Evolutionary conservation across 2,797 vertebrate species (phyloP).

Genomic region (Pseudochromis fuscus): DNA sequence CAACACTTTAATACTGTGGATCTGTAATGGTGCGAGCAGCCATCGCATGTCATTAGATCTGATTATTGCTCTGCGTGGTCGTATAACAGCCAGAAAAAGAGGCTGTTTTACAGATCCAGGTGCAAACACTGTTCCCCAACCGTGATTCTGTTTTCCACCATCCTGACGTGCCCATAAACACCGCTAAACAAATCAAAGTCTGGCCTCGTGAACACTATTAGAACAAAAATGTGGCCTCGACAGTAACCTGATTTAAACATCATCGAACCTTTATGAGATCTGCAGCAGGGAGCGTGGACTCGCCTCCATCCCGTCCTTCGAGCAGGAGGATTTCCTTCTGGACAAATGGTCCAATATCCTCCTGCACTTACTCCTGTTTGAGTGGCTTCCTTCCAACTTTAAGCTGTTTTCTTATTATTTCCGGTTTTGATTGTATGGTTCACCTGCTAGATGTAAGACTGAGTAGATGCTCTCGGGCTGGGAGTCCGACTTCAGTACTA

Average conservation of each 20-base stretch:
- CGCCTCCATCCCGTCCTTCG: conserved; percentile 4
- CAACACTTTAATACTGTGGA: conserved; percentile 50
- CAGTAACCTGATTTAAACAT: conserved; percentile 42
- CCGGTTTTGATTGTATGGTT: conserved; percentile 19
- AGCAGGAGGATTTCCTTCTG: conserved; percentile 16
- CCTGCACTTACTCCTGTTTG: conserved; percentile 16
- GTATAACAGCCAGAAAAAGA: conserved; percentile 45
- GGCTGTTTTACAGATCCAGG: conserved; percentile 45
- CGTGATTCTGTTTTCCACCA: conserved; percentile 31
- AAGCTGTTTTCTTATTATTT: conserved; percentile 22
- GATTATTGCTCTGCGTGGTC: conserved; percentile 59
- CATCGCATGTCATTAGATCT: conserved; percentile 54
- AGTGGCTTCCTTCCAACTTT: conserved; percentile 13
- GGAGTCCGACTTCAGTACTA: conserved; percentile 1
- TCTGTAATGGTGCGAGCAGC: conserved; percentile 55
- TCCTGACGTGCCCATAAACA: conserved; percentile 46
- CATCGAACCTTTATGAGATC: conserved; percentile 37
- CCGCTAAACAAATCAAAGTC: conserved; percentile 43
- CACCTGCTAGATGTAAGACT: conserved; percentile 1
- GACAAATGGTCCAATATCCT: conserved; percentile 25
- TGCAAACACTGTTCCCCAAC: conserved; percentile 30
- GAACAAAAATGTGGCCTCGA: conserved; percentile 20
- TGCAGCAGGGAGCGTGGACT: background rate
- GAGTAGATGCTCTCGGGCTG: too few relatives aligned
- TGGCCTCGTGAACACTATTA: conserved; percentile 38